phyloP scores from a whole-genome alignment of 2,888 invertebrate species.

The Phyto melanocephala region DNA sequence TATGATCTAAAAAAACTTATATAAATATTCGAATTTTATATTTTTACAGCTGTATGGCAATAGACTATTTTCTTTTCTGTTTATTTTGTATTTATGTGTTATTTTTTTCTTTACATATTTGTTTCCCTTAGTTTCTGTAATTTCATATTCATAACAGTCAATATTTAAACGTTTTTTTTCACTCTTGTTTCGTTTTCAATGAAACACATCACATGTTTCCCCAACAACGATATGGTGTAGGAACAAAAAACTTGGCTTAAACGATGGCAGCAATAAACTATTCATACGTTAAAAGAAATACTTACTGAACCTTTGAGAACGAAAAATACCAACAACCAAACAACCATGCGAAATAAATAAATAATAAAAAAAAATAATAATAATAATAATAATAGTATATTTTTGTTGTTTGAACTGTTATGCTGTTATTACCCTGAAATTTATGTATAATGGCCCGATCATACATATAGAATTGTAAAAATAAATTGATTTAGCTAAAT shows the following conservation, averaged over 20 bases:
- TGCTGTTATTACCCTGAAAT: slow-evolving; percentile 19
- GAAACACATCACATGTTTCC: neutral
- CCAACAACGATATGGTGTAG: no score
- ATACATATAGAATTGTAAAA: slow-evolving; percentile 37
- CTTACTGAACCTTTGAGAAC: slow-evolving; percentile 9
- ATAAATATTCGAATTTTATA: no score
- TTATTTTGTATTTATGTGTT: no score
- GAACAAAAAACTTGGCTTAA: slow-evolving; percentile 17
- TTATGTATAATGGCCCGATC: slow-evolving; percentile 34
- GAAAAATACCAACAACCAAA: slow-evolving; percentile 18
- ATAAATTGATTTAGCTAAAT: slow-evolving; percentile 22
- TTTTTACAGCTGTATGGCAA: no score
- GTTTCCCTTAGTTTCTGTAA: slow-evolving; percentile 2
- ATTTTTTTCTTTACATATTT: neutral
- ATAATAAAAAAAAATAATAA: neutral
- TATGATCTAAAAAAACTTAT: no score
- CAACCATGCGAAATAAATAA: slow-evolving; percentile 4
- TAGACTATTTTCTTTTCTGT: no score
- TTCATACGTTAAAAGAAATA: slow-evolving; percentile 15
- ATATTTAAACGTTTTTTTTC: slow-evolving; percentile 10
- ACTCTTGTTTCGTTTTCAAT: neutral
- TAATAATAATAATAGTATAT: slow-evolving; percentile 1
- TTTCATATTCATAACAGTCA: slow-evolving; percentile 49
- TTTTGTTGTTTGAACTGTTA: slow-evolving; percentile 1
- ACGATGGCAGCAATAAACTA: neutral